Evolutionary conservation across 64 coral and sea anemone genomes (phyloP).

Genomic region (Montipora capricornis): DNA sequence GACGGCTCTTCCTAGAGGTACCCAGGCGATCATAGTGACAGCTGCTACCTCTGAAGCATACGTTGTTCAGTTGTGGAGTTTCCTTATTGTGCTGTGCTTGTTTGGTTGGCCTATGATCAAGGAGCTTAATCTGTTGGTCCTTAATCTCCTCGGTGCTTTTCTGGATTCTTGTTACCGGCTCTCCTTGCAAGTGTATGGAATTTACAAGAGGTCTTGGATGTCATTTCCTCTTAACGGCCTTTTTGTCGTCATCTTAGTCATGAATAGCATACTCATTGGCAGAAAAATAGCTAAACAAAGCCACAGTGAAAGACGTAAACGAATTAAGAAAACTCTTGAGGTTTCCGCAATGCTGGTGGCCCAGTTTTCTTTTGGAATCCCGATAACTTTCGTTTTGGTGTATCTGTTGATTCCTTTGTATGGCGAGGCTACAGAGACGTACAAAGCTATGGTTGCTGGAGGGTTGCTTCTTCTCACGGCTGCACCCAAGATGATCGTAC

Average conservation of each 20-base stretch:
- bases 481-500: slow-evolving; percentile 65
- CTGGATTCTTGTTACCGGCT: slow-evolving; percentile 71
- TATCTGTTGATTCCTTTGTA: slow-evolving; percentile 38
- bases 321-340: slow-evolving; percentile 14
- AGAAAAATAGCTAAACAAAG: slow-evolving; percentile 22
- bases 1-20: slow-evolving; percentile 44
- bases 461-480: slow-evolving; percentile 54
- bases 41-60: slow-evolving; percentile 51
- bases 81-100: slow-evolving; percentile 33
- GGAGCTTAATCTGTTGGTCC: slow-evolving; percentile 44
- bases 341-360: slow-evolving; percentile 18
- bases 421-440: neutral
- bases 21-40: slow-evolving; percentile 61
- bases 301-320: neutral
- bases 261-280: slow-evolving; percentile 46
- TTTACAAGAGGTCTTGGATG: slow-evolving; percentile 83
- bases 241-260: slow-evolving; percentile 8
- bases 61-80: slow-evolving; percentile 71
- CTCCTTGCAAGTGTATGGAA: slow-evolving; percentile 68
- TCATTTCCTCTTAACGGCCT: slow-evolving; percentile 67
- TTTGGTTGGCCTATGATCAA: slow-evolving; percentile 71
- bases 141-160: slow-evolving; percentile 70
- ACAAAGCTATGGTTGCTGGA: slow-evolving; percentile 18
- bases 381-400: neutral
- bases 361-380: slow-evolving; percentile 67